A percentile compares a stretch with the other conserved stretches of the same genome.
phyloP scores from a whole-genome alignment of 2,113 vertebrate species.

The Gallinago undulata region DNA sequence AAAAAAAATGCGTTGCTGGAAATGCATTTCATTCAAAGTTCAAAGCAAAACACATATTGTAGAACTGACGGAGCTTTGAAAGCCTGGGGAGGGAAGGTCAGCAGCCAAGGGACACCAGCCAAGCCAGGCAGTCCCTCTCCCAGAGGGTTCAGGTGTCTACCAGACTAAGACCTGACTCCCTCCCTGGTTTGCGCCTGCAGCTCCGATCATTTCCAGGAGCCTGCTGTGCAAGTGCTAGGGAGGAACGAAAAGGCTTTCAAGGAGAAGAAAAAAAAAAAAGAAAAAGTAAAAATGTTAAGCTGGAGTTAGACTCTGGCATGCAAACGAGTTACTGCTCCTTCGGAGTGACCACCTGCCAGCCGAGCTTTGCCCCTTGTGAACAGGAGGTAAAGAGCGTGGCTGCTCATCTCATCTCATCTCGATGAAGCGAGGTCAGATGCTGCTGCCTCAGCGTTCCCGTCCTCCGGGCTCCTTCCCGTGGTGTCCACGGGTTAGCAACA shows the following conservation, averaged over 20 bases:
- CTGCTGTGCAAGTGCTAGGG: background rate
- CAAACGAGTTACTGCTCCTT: background rate
- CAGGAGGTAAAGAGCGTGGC: background rate
- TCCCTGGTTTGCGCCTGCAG: background rate
- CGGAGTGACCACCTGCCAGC: background rate
- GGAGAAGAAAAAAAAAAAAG: accelerated
- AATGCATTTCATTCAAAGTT: background rate
- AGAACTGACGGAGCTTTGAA: background rate
- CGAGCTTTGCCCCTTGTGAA: background rate
- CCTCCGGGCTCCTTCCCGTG: background rate
- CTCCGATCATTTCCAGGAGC: background rate
- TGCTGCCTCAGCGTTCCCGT: background rate
- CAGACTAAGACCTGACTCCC: background rate
- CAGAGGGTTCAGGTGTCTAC: background rate
- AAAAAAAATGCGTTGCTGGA: background rate
- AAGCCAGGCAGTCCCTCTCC: background rate
- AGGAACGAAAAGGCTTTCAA: background rate
- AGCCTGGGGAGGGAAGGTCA: background rate
- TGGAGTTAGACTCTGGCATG: background rate
- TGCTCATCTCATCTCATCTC: background rate
- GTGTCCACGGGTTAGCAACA: background rate
- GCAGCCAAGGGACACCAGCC: background rate
- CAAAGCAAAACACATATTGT: background rate
- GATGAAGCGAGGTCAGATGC: background rate
- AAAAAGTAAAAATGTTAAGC: background rate